Evolutionary conservation across 1,140 invertebrate species (phyloP).

Genomic region (Bombus superbus): DNA sequence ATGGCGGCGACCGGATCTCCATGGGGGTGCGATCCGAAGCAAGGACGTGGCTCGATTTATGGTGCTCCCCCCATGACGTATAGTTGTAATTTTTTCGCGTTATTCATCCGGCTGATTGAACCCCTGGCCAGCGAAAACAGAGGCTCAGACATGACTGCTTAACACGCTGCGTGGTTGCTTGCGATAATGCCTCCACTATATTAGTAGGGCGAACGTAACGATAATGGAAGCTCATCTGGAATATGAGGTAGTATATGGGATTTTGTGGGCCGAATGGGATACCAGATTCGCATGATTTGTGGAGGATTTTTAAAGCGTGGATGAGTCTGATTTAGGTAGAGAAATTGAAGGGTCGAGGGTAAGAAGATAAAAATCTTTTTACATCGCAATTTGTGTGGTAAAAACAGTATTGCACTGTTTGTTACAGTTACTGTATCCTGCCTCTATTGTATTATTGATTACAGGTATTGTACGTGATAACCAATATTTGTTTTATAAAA

Average conservation of each 20-base stretch:
- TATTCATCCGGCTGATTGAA: conserved; percentile 5
- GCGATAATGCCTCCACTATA: background rate
- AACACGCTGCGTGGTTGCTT: background rate
- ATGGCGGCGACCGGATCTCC: background rate
- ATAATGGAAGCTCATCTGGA: background rate
- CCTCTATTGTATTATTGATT: background rate
- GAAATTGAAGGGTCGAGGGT: background rate
- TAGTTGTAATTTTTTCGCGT: background rate
- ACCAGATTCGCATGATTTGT: too few species aligned
- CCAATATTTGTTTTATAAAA: background rate
- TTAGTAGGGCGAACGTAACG: background rate
- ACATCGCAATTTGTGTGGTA: background rate
- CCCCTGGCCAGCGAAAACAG: background rate
- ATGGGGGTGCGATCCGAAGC: background rate
- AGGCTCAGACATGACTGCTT: background rate
- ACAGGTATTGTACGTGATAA: background rate
- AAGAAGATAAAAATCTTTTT: background rate
- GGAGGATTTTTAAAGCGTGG: background rate
- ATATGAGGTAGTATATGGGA: background rate
- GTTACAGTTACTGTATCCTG: background rate
- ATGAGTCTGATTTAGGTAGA: background rate
- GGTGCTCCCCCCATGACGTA: background rate
- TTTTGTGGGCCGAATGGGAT: too few species aligned
- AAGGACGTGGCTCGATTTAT: background rate
- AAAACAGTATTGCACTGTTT: background rate